A percentile compares a stretch with the other conserved stretches of the same genome.
Conservation (phyloP, 1,140 invertebrate species). For the Portunus trituberculatus region DNA sequence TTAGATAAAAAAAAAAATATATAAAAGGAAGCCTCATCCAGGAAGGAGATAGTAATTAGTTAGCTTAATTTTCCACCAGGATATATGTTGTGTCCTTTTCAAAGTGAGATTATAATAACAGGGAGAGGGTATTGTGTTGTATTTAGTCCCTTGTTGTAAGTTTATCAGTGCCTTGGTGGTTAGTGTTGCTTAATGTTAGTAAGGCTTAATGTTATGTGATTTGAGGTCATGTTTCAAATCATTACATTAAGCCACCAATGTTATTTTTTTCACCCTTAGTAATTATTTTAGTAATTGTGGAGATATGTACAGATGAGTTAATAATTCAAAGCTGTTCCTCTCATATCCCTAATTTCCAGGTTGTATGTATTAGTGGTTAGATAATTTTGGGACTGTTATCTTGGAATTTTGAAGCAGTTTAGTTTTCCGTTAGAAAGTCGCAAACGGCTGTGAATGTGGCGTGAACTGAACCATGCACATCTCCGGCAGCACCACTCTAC, state of each 20-base stretch:
- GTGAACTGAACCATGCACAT: slow-evolving; percentile 72
- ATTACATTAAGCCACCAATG: not conserved
- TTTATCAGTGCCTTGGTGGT: not conserved
- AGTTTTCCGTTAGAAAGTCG: not conserved
- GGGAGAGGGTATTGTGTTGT: not conserved
- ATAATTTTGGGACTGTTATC: not conserved
- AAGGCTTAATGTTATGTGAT: too few species aligned
- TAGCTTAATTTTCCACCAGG: too few species aligned
- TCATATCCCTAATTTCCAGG: not conserved
- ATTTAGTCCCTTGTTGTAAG: not conserved
- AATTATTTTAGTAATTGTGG: not conserved
- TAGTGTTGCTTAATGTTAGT: not conserved
- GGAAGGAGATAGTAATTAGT: not conserved
- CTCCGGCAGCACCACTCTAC: slow-evolving; percentile 68
- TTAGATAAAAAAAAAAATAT: too few species aligned
- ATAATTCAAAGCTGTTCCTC: not conserved
- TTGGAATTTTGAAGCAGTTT: not conserved
- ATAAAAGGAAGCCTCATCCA: not conserved
- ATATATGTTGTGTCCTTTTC: not conserved
- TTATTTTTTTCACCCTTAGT: too few species aligned
- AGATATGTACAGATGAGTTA: not conserved
- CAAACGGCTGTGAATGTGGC: slow-evolving; percentile 60
- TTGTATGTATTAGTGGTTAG: not conserved
- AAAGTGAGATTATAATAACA: not conserved
- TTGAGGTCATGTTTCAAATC: not conserved